Percentiles rank a stretch among this genome's conserved stretches.
Evolutionary conservation across 2,113 vertebrate genomes (phyloP).

Genomic region (Panthera leo): DNA sequence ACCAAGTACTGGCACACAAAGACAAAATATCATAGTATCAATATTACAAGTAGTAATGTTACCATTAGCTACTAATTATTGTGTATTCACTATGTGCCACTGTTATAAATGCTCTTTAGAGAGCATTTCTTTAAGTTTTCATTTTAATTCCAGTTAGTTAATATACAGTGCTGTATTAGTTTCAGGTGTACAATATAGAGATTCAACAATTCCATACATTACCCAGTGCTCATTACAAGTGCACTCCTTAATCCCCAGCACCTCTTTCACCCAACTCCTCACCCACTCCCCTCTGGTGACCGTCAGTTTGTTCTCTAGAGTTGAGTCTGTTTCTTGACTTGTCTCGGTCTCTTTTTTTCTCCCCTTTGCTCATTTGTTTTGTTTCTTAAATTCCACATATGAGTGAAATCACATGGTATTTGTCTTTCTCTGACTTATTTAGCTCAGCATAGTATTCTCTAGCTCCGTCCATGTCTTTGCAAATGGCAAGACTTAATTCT

Average conservation of each 20-base stretch:
- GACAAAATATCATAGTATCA: not conserved
- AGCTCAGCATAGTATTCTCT: too few species aligned
- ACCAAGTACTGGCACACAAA: constrained; percentile 13
- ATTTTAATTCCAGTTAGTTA: not conserved
- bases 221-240: not conserved
- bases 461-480: too few species aligned
- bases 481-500: not conserved
- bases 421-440: too few species aligned
- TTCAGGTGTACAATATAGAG: not conserved
- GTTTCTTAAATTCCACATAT: not conserved
- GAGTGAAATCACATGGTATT: not conserved
- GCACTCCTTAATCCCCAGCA: not conserved
- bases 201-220: not conserved
- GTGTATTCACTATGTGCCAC: not conserved
- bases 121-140: not conserved
- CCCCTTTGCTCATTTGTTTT: not conserved
- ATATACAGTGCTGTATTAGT: not conserved
- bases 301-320: not conserved
- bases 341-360: not conserved
- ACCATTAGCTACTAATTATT: not conserved
- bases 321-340: not conserved
- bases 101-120: not conserved
- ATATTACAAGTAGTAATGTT: not conserved
- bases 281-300: not conserved
- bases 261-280: not conserved